Base-by-base conservation (phyloP, 2,797 vertebrate species). In the Silurus aristotelis region DNA sequence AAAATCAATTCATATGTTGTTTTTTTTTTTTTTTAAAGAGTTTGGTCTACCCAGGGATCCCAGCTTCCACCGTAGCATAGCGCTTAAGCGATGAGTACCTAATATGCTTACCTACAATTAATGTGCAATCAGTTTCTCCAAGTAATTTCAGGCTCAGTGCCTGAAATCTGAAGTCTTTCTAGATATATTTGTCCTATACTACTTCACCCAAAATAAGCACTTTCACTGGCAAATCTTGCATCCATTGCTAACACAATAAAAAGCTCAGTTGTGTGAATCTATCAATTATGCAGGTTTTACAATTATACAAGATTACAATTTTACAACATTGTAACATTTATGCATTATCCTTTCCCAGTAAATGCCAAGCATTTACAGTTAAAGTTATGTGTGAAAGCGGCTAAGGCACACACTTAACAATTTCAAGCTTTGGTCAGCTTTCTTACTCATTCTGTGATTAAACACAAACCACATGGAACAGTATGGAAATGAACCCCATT, bases 381-480 rank as follows among this genome's bases (percentile, higher is more conserved):
- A 38, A 38, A 77, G 8, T 2, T 60, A 77, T 27, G 55, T 38
- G n/a, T 56, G n/a, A 55, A 17, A 4, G 48, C 14, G 8, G 3
- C 48, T 55, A 17, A 56, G 25, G 15, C 22, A 52, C 20, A 55
- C 13, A 52, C 14, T 15, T 25, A 1, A 75, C 6, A 64, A 64
- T 25, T 13, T 46, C 2, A 43, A n/a, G 31, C 58, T 79, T 63
- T 61, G 25, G 15, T 20, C 38, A 63, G 77, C 43, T 66, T 80
- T 64, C 15, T 73, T 10, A 27, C 22, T 66, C 0, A 85, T 81
- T 75, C 46, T 56, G 48, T 66, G 52, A 15, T 38, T 46, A 46
- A 56, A 68, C 48, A 58, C 48, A 64, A 75, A 75, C 20, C 63
- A 67, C 61, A 80, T 64, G 68, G 46, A 85, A 27, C 14, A 52